phyloP scores from a whole-genome alignment of 2,888 invertebrate genomes.

The Brenthis daphne region DNA sequence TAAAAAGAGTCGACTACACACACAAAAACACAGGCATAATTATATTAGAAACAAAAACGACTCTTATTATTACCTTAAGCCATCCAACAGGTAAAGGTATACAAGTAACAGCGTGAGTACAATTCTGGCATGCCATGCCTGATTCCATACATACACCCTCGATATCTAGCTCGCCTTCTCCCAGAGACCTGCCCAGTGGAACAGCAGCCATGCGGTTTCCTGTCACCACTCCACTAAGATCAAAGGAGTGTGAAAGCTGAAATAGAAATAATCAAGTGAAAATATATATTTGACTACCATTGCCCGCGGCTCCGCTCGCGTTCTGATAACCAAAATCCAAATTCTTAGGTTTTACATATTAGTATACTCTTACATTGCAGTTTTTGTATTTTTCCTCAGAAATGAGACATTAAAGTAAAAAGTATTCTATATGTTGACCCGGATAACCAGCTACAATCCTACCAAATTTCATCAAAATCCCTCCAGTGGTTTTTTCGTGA shows the following conservation, averaged over 20 bases:
- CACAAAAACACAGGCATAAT: no score
- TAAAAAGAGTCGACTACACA: neutral
- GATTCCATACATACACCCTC: constrained; percentile 66
- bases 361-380: no score
- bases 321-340: no score
- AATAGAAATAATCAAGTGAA: constrained; percentile 18
- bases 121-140: constrained; percentile 69
- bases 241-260: constrained; percentile 61
- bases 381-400: no score
- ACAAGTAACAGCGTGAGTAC: constrained; percentile 64
- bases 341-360: no score
- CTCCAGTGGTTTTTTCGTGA: no score
- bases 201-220: constrained; percentile 72
- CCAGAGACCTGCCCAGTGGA: constrained; percentile 64
- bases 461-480: no score
- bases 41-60: neutral
- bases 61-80: constrained; percentile 58
- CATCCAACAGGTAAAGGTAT: constrained; percentile 67
- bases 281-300: no score
- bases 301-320: no score
- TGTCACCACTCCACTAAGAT: constrained; percentile 63
- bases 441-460: no score
- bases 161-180: constrained; percentile 68
- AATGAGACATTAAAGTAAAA: no score
- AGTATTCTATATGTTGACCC: no score